Percentiles rank a stretch among this genome's conserved stretches.
Conservation (phyloP, 1,140 invertebrate genomes). For the Heliconius himera region DNA sequence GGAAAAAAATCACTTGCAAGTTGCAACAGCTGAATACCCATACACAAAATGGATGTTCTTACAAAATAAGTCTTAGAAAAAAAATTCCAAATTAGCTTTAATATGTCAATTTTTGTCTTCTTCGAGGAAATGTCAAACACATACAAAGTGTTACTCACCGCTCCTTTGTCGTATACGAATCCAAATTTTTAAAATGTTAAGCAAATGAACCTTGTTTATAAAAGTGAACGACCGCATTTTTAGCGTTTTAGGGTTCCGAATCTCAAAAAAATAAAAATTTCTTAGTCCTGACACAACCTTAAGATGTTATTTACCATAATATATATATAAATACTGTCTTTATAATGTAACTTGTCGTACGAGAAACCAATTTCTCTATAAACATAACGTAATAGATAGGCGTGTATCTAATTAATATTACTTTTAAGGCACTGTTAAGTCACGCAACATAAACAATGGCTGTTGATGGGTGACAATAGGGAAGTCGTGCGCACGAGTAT, state of each 20-base stretch:
- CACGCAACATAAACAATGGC: constrained; percentile 65
- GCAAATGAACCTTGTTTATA: constrained; percentile 8
- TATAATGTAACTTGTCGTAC: neutral
- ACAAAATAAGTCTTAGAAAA: neutral
- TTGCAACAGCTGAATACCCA: no score
- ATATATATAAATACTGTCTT: no score
- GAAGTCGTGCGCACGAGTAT: constrained; percentile 61
- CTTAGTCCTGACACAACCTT: neutral
- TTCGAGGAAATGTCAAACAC: constrained; percentile 28
- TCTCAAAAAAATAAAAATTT: neutral
- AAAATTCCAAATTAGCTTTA: neutral
- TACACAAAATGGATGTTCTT: neutral
- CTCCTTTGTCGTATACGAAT: constrained; percentile 30
- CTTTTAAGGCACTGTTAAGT: constrained; percentile 52
- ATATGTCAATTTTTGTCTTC: constrained; percentile 22
- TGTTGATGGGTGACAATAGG: constrained; percentile 58
- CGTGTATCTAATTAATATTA: constrained; percentile 62
- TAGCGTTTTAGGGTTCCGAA: neutral
- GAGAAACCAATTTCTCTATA: neutral
- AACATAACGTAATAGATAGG: neutral
- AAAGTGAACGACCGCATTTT: constrained; percentile 10
- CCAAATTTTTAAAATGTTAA: neutral
- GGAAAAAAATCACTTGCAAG: no score
- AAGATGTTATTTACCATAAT: no score
- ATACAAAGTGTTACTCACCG: constrained; percentile 27